A percentile compares a stretch with the other conserved stretches of the same genome.
Evolutionary conservation across 2,797 vertebrate genomes (phyloP).

Genomic region (Pachyuromys duprasi): DNA sequence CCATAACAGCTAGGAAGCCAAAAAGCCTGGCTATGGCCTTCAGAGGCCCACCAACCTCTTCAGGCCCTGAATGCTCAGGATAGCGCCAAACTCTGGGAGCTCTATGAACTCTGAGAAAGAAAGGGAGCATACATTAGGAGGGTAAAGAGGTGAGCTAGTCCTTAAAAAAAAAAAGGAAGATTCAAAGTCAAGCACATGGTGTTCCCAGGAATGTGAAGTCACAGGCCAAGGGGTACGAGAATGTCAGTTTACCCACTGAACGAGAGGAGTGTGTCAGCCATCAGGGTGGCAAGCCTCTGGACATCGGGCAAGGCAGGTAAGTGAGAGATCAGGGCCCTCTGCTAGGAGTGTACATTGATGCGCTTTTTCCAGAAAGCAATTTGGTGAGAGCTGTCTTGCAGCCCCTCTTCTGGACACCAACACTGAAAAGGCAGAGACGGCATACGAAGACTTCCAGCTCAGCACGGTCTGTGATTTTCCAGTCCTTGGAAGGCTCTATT

Average conservation of each 20-base stretch:
- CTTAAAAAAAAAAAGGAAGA: background rate
- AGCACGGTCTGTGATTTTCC: background rate
- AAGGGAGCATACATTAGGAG: no score
- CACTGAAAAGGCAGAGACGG: background rate
- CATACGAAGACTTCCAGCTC: background rate
- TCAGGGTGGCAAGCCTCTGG: fast-evolving
- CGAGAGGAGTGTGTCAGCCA: fast-evolving
- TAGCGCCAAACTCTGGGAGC: background rate
- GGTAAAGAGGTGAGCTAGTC: background rate
- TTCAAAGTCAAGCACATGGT: background rate
- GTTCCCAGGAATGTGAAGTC: background rate
- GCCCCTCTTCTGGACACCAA: background rate
- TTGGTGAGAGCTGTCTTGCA: background rate
- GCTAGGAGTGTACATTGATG: background rate
- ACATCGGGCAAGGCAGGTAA: background rate
- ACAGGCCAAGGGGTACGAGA: background rate
- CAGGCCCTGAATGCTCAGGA: background rate
- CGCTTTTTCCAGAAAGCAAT: background rate
- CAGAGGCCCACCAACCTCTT: background rate
- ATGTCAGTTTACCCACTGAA: no score
- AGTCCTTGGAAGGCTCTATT: background rate
- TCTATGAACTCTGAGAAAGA: background rate
- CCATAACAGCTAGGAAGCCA: background rate
- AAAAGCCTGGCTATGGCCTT: background rate
- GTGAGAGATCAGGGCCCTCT: background rate